Conservation (phyloP, 2,888 invertebrate genomes). For the Pterostichus madidus region DNA sequence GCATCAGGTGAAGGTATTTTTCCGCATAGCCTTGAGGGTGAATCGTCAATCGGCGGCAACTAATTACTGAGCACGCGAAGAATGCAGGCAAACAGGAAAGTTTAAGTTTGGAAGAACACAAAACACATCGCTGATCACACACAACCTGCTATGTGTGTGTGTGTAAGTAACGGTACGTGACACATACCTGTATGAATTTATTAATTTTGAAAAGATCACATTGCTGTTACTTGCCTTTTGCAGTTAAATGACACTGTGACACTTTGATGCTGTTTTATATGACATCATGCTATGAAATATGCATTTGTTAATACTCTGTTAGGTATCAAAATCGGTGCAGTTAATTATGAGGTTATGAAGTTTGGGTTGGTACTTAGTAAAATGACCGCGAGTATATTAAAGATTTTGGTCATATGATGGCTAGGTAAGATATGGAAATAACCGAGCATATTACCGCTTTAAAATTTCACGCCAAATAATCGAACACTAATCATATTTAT, state of each 20-base stretch:
- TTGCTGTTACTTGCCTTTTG: constrained; percentile 6
- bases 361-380: too few species aligned
- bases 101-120: not conserved
- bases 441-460: too few species aligned
- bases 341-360: too few species aligned
- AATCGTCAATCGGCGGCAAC: not conserved
- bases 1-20: too few species aligned
- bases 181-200: constrained; percentile 23
- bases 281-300: not conserved
- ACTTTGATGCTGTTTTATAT: not conserved
- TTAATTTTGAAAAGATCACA: constrained; percentile 23
- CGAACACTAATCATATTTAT: too few species aligned
- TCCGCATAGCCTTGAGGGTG: not conserved
- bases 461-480: too few species aligned
- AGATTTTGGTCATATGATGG: too few species aligned
- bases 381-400: too few species aligned
- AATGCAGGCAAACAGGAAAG: constrained; percentile 29
- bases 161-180: constrained; percentile 25
- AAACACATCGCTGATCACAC: not conserved
- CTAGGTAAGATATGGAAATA: too few species aligned
- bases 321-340: not conserved
- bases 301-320: not conserved
- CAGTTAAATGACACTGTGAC: constrained; percentile 3
- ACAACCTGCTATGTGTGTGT: not conserved
- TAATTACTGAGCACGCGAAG: constrained; percentile 14